Evolutionary conservation across 2,888 invertebrate species (phyloP).

Genomic region (Dorcus parallelipipedus): DNA sequence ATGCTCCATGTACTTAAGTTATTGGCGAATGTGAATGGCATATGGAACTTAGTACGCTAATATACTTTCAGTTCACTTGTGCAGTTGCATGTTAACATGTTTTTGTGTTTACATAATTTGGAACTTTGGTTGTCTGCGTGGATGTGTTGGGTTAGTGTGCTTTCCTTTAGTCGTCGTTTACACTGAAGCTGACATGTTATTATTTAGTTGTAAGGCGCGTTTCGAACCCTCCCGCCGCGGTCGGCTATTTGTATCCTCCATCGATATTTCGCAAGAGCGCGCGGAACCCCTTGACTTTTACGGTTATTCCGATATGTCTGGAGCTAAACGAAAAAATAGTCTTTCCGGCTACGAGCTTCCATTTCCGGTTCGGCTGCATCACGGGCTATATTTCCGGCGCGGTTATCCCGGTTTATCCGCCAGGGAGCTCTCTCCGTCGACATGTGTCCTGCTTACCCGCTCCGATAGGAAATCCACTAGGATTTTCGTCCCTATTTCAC

Average conservation of each 20-base stretch:
- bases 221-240: slow-evolving; percentile 24
- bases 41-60: no score
- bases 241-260: slow-evolving; percentile 30
- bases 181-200: not conserved
- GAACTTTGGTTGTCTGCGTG: not conserved
- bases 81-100: no score
- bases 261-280: slow-evolving; percentile 27
- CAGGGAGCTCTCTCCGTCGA: slow-evolving; percentile 55
- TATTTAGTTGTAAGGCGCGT: slow-evolving; percentile 5
- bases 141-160: not conserved
- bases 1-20: no score
- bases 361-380: slow-evolving; percentile 52
- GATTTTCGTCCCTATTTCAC: slow-evolving; percentile 37
- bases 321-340: slow-evolving; percentile 25
- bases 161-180: not conserved
- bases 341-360: slow-evolving; percentile 41
- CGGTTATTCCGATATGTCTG: slow-evolving; percentile 36
- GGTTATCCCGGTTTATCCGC: slow-evolving; percentile 58
- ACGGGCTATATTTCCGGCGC: slow-evolving; percentile 54
- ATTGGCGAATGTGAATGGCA: no score
- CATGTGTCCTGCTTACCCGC: slow-evolving; percentile 58
- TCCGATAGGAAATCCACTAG: slow-evolving; percentile 37
- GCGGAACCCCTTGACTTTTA: slow-evolving; percentile 34
- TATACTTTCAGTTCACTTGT: no score
- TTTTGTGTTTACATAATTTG: not conserved